Evolutionary conservation across 2,797 vertebrate genomes (phyloP), one percentile per base, ranked within the genome.

Genomic region (Onychomys torridus): DNA sequence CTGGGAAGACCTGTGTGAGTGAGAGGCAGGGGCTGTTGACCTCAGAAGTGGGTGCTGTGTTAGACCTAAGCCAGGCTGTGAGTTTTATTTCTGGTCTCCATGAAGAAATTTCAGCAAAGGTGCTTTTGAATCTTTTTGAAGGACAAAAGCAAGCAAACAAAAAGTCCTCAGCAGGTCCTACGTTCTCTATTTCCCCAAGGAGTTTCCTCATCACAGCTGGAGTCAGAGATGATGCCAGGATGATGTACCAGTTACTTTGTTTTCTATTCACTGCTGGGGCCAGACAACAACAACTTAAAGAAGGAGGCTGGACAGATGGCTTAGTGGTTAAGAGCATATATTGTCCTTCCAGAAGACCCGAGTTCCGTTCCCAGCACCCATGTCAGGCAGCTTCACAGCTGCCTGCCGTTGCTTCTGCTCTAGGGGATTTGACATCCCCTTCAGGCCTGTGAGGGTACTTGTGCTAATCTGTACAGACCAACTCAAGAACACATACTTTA

Each of bases 11-110:
- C 67, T 8, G 81, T 0, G 63, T 43, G 10, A 7, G 27, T 4
- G 37, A 90, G 63, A 52, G 55, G 34, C 13, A 17, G 90, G 11
- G n/a, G 32, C 76, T 37, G 10, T 19, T 9, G 52, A 55, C 32
- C 61, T 6, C 6, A 8, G 59, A 29, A 12, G 46, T 17, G 37
- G 21, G 14, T 25, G 75, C 40, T 17, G 37, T 10, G 19, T 79
- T 79, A 19, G 69, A 63, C 32, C 43, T 49, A 73, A 17, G 34
- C 4, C 4, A 67, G 2, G 19, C 34, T 82, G 10, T 23, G 34
- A 25, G 23, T 85, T 59, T 78, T 76, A 71, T 92, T 91, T 95
- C 43, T 86, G 78, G 37, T 37, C 34, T 63, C 73, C 43, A 29
- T 0, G 27, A 78, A 84, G 32, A 89, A 63, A 46, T 37, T 89